Evolutionary conservation across 1,140 invertebrate genomes (phyloP).

Genomic region (Lepidurus packardi): DNA sequence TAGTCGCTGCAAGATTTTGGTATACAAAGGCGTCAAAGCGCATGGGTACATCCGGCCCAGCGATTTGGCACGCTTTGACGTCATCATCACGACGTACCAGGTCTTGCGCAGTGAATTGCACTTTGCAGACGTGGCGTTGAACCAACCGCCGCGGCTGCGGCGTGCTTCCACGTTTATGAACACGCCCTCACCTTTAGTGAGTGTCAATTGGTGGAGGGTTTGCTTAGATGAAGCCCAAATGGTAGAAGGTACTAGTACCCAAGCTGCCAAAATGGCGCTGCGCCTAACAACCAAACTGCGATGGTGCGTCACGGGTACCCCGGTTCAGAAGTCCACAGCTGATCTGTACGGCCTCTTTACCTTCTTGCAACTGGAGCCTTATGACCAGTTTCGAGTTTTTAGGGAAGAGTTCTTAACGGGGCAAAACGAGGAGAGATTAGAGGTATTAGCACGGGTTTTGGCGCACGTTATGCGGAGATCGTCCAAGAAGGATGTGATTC

Average conservation of each 20-base stretch:
- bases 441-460: conserved; percentile 52
- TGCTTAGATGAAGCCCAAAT: conserved; percentile 79
- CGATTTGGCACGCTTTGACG: conserved; percentile 58
- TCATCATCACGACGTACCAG: conserved; percentile 68
- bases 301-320: conserved; percentile 75
- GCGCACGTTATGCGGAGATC: conserved; percentile 63
- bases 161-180: conserved; percentile 52
- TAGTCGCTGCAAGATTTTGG: conserved; percentile 47
- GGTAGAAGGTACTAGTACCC: conserved; percentile 59
- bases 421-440: conserved; percentile 43
- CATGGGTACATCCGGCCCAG: conserved; percentile 59
- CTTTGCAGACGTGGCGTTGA: conserved; percentile 52
- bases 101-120: conserved; percentile 58
- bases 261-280: conserved; percentile 58
- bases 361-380: conserved; percentile 61
- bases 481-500: conserved; percentile 57
- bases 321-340: conserved; percentile 57
- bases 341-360: conserved; percentile 65
- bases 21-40: conserved; percentile 42
- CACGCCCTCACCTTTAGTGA: conserved; percentile 55
- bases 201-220: conserved; percentile 69
- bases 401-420: conserved; percentile 49
- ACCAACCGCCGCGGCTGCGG: conserved; percentile 40
- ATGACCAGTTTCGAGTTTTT: conserved; percentile 54
- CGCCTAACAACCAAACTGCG: conserved; percentile 55